Percentiles rank a stretch among this genome's conserved stretches.
phyloP scores from a whole-genome alignment of 2,888 invertebrate species.

The Panopea generosa region DNA sequence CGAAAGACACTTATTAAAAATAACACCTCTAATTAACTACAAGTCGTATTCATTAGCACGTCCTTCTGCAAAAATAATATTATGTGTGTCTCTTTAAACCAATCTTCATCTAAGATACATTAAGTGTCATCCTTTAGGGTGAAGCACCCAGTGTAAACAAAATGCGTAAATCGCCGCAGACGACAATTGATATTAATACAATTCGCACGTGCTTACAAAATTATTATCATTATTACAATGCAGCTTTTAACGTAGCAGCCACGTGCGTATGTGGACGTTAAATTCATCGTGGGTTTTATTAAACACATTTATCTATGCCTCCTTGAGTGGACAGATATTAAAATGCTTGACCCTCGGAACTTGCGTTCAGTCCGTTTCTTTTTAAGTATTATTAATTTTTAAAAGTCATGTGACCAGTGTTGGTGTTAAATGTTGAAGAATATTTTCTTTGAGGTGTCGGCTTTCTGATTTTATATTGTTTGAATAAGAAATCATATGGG shows the following conservation, averaged over 20 bases:
- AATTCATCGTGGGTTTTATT: constrained; percentile 47
- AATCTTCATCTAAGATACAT: constrained; percentile 20
- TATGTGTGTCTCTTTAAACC: constrained; percentile 27
- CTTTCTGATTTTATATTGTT: constrained; percentile 10
- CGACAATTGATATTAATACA: constrained; percentile 32
- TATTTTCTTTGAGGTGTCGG: constrained; percentile 39
- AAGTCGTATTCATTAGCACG: constrained; percentile 54
- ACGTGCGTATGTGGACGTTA: constrained; percentile 45
- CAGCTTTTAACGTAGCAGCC: constrained; percentile 31
- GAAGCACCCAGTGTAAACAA: constrained; percentile 46
- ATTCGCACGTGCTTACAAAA: constrained; percentile 56
- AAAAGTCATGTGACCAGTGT: constrained; percentile 25
- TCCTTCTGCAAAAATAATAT: constrained; percentile 38
- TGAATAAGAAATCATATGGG: too few species aligned
- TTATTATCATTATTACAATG: constrained; percentile 51
- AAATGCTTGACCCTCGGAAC: constrained; percentile 37
- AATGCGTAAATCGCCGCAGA: constrained; percentile 29
- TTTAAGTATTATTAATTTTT: constrained; percentile 50
- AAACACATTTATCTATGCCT: constrained; percentile 56
- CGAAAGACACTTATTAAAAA: constrained; percentile 26
- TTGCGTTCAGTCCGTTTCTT: constrained; percentile 16
- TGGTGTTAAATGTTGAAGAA: too few species aligned
- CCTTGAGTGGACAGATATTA: constrained; percentile 37
- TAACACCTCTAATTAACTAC: constrained; percentile 61
- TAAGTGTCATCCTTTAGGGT: constrained; percentile 35